phyloP scores from a whole-genome alignment of 1,140 invertebrate genomes.

The Drosophila watanabei region DNA sequence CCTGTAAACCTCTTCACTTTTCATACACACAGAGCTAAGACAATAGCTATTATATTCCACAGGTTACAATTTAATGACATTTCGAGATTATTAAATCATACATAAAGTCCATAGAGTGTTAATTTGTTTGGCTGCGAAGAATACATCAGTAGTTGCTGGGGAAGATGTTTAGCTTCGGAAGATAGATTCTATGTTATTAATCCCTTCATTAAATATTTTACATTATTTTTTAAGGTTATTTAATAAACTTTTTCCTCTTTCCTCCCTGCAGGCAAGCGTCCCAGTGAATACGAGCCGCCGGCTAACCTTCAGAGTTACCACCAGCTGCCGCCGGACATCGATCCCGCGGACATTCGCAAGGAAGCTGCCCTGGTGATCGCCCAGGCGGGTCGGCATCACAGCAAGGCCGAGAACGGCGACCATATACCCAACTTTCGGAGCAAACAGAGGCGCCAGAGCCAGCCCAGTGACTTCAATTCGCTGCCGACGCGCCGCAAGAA shows the following conservation, averaged over 20 bases:
- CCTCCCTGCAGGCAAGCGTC: slow-evolving; percentile 60
- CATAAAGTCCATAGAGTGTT: neutral
- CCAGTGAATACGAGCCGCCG: slow-evolving; percentile 80
- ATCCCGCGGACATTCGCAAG: slow-evolving; percentile 79
- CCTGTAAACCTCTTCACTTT: slow-evolving; percentile 7
- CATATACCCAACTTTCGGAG: slow-evolving; percentile 74
- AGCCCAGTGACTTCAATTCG: slow-evolving; percentile 76
- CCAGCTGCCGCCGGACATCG: slow-evolving; percentile 80
- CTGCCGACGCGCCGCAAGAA: slow-evolving; percentile 81
- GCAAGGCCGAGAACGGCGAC: slow-evolving; percentile 81
- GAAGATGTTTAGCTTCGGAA: neutral
- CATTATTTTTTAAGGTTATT: neutral
- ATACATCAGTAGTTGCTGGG: neutral
- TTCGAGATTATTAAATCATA: neutral
- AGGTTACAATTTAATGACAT: neutral
- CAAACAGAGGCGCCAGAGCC: slow-evolving; percentile 76
- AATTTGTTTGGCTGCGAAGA: neutral
- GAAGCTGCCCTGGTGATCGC: slow-evolving; percentile 83
- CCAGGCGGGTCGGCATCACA: slow-evolving; percentile 82
- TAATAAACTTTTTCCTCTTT: neutral
- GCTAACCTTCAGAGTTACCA: slow-evolving; percentile 70
- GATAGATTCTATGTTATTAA: too few species aligned
- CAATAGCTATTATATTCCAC: neutral
- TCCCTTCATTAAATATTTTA: neutral
- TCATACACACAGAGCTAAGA: neutral